Conservation (phyloP, 2,888 invertebrate species). For the Spisula solida region DNA sequence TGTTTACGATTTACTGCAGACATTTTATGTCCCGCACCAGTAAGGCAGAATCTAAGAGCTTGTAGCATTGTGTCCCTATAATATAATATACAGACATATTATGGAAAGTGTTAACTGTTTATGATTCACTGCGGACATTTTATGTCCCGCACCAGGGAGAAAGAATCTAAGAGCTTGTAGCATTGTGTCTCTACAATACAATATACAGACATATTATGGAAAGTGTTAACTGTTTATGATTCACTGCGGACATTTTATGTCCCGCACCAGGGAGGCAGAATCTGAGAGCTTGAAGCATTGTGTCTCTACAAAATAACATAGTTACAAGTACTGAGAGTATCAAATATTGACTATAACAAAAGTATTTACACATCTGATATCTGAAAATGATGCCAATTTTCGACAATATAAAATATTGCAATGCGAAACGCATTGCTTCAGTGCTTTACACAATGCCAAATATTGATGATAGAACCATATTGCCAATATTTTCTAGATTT, state of each 20-base stretch:
- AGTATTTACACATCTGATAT: too few species aligned
- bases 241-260: conserved; percentile 94
- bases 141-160: conserved; percentile 94
- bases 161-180: conserved; percentile 96
- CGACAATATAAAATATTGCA: too few species aligned
- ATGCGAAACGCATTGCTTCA: too few species aligned
- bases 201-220: too few species aligned
- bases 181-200: conserved; percentile 93
- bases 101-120: conserved; percentile 90
- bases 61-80: conserved; percentile 96
- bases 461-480: too few species aligned
- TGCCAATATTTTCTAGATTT: too few species aligned
- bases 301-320: conserved; percentile 92
- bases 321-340: too few species aligned
- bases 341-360: too few species aligned
- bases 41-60: conserved; percentile 94
- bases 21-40: conserved; percentile 96
- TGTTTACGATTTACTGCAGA: conserved; percentile 93
- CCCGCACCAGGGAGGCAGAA: conserved; percentile 95
- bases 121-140: conserved; percentile 94
- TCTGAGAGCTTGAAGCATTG: conserved; percentile 96
- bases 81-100: too few species aligned
- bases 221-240: conserved; percentile 91
- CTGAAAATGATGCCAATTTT: too few species aligned
- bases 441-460: too few species aligned